phyloP scores from a whole-genome alignment of 2,113 vertebrate genomes.

The Tupaia chinensis region DNA sequence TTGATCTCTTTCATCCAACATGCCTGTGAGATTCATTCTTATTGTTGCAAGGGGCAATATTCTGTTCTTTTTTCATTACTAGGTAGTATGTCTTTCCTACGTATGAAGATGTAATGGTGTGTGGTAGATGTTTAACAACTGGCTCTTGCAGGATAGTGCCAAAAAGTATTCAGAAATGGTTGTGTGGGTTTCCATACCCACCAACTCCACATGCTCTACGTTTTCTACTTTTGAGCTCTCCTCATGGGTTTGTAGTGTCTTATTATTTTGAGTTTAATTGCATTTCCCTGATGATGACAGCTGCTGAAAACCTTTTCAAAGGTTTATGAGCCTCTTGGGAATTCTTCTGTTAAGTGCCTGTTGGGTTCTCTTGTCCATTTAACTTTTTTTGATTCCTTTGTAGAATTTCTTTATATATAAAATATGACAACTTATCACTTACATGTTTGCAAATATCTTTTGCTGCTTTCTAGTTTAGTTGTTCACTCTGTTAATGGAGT shows the following conservation, averaged over 20 bases:
- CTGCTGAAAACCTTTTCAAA: neutral
- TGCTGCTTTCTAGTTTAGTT: neutral
- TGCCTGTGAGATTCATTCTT: neutral
- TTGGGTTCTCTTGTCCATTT: neutral
- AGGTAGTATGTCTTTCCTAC: neutral
- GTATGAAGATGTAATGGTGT: neutral
- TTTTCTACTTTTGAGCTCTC: neutral
- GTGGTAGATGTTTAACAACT: neutral
- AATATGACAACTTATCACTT: conserved; percentile 16
- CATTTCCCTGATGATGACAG: neutral
- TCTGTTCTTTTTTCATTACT: neutral
- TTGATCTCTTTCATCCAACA: neutral
- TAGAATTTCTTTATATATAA: neutral
- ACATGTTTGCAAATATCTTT: neutral
- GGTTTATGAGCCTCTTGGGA: neutral
- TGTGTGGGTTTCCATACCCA: neutral
- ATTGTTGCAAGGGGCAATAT: neutral
- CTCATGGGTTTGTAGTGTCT: neutral
- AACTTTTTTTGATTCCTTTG: neutral
- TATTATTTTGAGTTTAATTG: neutral
- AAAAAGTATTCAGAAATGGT: neutral
- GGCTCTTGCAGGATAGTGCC: neutral
- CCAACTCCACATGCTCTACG: neutral
- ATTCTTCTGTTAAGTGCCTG: neutral
- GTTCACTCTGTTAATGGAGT: neutral